Evolutionary conservation across 2,888 invertebrate species (phyloP).

Genomic region (Trissolcus brochymenae): DNA sequence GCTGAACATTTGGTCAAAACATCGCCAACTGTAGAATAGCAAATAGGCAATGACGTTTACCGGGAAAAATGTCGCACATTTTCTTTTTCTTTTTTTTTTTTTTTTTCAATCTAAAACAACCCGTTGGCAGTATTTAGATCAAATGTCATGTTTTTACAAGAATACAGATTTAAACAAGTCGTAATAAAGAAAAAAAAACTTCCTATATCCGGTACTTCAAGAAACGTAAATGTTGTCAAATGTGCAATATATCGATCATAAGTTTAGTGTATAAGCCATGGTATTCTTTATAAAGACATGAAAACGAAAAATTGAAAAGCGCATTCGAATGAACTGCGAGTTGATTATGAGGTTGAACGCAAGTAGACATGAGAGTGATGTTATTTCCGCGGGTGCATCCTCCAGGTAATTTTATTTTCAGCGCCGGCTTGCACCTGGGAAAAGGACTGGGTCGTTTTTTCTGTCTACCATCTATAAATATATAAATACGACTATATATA

Average conservation of each 20-base stretch:
- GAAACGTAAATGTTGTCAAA: conserved; percentile 75
- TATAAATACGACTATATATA: conserved; percentile 71
- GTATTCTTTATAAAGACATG: conserved; percentile 69
- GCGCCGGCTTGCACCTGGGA: conserved; percentile 51
- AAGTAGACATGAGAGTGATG: conserved; percentile 51
- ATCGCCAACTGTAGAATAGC: conserved; percentile 33
- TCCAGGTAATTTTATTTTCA: conserved; percentile 51
- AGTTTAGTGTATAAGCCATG: conserved; percentile 68
- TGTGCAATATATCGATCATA: conserved; percentile 76
- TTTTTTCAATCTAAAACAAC: conserved; percentile 1
- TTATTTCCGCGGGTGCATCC: conserved; percentile 46
- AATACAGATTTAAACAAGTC: conserved; percentile 42
- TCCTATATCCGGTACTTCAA: conserved; percentile 74
- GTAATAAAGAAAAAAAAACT: conserved; percentile 61
- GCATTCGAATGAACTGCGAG: neutral
- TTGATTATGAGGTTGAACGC: conserved; percentile 14
- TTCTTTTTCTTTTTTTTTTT: no score
- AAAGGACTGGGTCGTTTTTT: conserved; percentile 57
- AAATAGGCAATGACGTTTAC: conserved; percentile 3
- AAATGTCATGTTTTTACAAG: conserved; percentile 39
- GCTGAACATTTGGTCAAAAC: conserved; percentile 38
- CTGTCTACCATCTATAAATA: conserved; percentile 72
- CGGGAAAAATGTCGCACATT: neutral
- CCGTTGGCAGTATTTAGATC: conserved; percentile 42
- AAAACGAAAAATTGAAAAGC: conserved; percentile 41